phyloP scores from a whole-genome alignment of 1,140 invertebrate genomes.

The Gryon sp. region DNA sequence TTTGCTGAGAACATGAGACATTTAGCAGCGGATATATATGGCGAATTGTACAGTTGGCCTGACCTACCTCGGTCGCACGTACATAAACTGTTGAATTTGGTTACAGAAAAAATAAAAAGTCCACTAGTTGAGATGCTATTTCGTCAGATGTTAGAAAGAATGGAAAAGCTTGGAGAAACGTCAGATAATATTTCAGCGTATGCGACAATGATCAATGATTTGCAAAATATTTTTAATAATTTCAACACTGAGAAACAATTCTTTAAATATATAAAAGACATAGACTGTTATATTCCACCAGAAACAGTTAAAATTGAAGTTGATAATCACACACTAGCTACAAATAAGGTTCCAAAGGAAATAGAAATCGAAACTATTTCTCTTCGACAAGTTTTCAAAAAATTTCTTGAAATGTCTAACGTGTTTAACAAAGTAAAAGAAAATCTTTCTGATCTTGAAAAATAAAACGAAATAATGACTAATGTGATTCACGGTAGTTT shows the following conservation, averaged over 20 bases:
- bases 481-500: slow-evolving; percentile 23
- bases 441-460: slow-evolving; percentile 1
- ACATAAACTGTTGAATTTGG: not conserved
- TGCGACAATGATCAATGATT: not conserved
- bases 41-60: slow-evolving; percentile 6
- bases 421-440: slow-evolving; percentile 29
- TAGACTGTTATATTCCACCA: slow-evolving; percentile 32
- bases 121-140: not conserved
- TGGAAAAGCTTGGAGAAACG: slow-evolving; percentile 15
- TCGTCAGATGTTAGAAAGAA: slow-evolving; percentile 5
- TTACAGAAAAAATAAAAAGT: not conserved
- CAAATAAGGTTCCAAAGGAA: not conserved
- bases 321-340: not conserved
- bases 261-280: slow-evolving; percentile 24
- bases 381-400: slow-evolving; percentile 1
- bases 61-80: slow-evolving; percentile 9
- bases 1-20: too few relatives aligned
- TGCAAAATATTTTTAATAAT: slow-evolving; percentile 27
- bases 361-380: too few relatives aligned
- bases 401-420: slow-evolving; percentile 10
- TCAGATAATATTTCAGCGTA: slow-evolving; percentile 17
- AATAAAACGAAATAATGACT: slow-evolving; percentile 1
- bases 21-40: too few relatives aligned
- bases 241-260: slow-evolving; percentile 30
- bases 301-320: slow-evolving; percentile 24